Conservation (phyloP, 1,140 invertebrate species). For the Harlomillsia oculata region DNA sequence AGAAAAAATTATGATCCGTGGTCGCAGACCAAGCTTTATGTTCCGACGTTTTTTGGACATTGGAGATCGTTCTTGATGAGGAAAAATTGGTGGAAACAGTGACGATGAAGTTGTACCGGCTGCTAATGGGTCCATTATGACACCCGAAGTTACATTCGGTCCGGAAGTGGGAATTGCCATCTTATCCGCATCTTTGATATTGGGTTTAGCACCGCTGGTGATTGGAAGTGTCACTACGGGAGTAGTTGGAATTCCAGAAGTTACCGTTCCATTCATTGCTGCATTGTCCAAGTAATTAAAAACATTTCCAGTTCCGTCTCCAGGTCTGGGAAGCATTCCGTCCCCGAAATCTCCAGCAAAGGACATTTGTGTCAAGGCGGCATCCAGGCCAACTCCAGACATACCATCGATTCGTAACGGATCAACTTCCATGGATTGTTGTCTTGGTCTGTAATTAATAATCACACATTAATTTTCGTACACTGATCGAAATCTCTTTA, state of each 20-base stretch:
- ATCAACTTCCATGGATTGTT: constrained; percentile 18
- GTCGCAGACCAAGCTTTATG: constrained; percentile 26
- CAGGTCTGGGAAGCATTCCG: neutral
- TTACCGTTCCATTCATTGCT: neutral
- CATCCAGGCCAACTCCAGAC: constrained; percentile 3
- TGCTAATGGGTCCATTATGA: no score
- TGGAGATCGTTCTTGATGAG: constrained; percentile 9
- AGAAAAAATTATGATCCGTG: constrained; percentile 32
- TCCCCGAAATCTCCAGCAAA: constrained; percentile 16
- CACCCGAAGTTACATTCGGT: no score
- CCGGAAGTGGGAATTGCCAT: no score
- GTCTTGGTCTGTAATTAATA: constrained; percentile 25
- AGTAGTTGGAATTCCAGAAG: no score
- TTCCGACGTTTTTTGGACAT: constrained; percentile 16
- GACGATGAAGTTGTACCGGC: no score
- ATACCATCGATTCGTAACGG: neutral
- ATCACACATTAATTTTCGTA: no score
- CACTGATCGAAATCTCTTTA: neutral
- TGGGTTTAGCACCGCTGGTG: no score
- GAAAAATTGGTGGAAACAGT: neutral
- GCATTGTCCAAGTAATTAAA: constrained; percentile 14
- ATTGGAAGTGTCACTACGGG: no score
- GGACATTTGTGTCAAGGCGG: constrained; percentile 20
- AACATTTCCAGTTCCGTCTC: neutral
- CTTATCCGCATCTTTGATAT: no score